Evolutionary conservation across 2,113 vertebrate species (phyloP).

Genomic region (Micromys minutus): DNA sequence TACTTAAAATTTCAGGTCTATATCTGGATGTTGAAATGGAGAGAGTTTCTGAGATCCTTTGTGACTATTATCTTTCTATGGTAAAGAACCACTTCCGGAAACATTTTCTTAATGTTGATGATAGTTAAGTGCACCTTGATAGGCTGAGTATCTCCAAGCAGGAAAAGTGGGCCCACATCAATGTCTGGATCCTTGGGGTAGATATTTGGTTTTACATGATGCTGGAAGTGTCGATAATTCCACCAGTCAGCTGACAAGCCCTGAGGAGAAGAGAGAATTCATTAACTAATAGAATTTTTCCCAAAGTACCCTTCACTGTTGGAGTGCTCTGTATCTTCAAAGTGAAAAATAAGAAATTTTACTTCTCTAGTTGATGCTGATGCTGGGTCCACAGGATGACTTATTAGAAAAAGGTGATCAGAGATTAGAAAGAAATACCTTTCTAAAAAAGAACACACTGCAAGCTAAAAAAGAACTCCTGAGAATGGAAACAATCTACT

Average conservation of each 20-base stretch:
- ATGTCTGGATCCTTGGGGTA: constrained; percentile 86
- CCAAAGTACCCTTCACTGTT: neutral
- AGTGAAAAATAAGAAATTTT: neutral
- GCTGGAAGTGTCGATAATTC: constrained; percentile 84
- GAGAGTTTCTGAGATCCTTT: neutral
- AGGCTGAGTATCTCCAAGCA: constrained; percentile 77
- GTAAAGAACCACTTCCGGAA: neutral
- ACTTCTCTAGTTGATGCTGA: neutral
- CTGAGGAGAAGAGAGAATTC: constrained; percentile 71
- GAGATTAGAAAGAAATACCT: neutral
- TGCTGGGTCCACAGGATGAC: neutral
- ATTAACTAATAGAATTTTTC: neutral
- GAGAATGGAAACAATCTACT: neutral
- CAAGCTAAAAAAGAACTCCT: neutral
- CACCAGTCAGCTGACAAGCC: constrained; percentile 85
- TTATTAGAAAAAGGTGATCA: neutral
- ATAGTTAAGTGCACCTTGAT: constrained; percentile 57
- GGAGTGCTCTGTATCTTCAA: neutral
- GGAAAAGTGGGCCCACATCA: constrained; percentile 83
- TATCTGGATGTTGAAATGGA: neutral
- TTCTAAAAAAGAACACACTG: constrained; percentile 1
- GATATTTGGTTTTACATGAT: constrained; percentile 87
- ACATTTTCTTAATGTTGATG: neutral
- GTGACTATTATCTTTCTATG: constrained; percentile 1
- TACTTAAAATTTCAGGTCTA: neutral